These are phyloP conservation scores for Passer montanus DNA, from an alignment of 2,113 vertebrate species.

Conservation along the genomic window DNA sequence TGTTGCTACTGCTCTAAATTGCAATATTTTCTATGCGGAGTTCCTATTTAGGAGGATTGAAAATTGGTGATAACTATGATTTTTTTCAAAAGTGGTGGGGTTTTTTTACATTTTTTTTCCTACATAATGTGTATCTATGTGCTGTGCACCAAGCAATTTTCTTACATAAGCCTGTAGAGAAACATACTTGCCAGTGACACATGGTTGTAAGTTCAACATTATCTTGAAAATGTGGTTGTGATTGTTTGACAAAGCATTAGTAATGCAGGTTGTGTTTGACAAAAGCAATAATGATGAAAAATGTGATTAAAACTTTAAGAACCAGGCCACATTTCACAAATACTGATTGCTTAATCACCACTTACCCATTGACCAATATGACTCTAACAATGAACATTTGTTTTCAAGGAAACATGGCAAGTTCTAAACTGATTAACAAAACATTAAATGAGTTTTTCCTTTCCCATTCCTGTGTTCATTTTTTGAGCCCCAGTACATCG, in stretches of 20 bases:
- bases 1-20: not conserved
- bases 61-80: not conserved
- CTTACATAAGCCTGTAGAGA: not conserved
- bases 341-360: conserved; percentile 48
- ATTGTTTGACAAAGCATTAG: not conserved
- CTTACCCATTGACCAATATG: not conserved
- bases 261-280: not conserved
- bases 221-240: not conserved
- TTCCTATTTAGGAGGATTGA: not conserved
- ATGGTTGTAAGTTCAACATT: not conserved
- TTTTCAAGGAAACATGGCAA: not conserved
- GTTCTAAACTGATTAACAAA: conserved; percentile 27
- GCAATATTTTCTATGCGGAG: not conserved
- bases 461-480: conserved; percentile 28
- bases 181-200: not conserved
- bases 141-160: not conserved
- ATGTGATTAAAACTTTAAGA: conserved; percentile 23
- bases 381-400: not conserved
- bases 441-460: not conserved
- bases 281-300: not conserved
- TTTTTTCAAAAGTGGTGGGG: not conserved
- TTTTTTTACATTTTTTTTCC: not conserved
- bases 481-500: not conserved
- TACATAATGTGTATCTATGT: not conserved
- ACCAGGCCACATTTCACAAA: conserved; percentile 16